Evolutionary conservation across 2,888 invertebrate genomes (phyloP), one percentile per base, ranked within the genome.

Genomic region (Drosophila lutescens): DNA sequence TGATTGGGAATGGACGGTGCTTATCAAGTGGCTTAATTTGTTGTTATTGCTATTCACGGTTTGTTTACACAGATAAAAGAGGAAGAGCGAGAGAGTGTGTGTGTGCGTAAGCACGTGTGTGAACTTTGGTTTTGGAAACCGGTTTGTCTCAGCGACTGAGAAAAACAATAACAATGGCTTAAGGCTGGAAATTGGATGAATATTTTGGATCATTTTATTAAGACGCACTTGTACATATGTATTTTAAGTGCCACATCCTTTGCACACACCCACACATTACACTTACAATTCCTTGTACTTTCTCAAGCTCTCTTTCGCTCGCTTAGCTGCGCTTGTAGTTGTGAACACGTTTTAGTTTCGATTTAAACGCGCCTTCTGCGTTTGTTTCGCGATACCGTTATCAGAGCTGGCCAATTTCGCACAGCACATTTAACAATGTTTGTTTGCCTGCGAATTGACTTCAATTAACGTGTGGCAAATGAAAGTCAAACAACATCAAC

Each of bases 1-100:
- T 40, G 59, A 49, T 62, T 62, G 62, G 47, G 62, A 26, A 36
- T 59, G 59, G 62, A 49, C 57, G 10, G 41, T 10, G 47, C 62
- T 62, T 62, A 49, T 62, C 59, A 43, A 41, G 59, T 17, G 41
- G 17, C 20, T 51, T 38, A 51, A 40, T 43, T 41, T 34, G 10
- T 10, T 41, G 26, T 43, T 57, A 44, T 56, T 61, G 43, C 46
- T 23, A 15, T 46, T 46, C 40, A 47, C n/a, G 58, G 61, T 57
- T 62, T 62, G 59, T 62, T 62, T 62, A 62, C 62, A 40, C 51
- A 32, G 51, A 41, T n/a, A 30, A 40, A 40, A 40, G 9, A 38
- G 17, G 57, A 58, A 5, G 17, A 30, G 9, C 15, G 56, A 15
- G n/a, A n/a, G 15, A 23, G 34, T 3, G 13, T 46, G 26, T 47